Conservation (phyloP, 2,888 invertebrate genomes). For the Apodemia hepburni region DNA sequence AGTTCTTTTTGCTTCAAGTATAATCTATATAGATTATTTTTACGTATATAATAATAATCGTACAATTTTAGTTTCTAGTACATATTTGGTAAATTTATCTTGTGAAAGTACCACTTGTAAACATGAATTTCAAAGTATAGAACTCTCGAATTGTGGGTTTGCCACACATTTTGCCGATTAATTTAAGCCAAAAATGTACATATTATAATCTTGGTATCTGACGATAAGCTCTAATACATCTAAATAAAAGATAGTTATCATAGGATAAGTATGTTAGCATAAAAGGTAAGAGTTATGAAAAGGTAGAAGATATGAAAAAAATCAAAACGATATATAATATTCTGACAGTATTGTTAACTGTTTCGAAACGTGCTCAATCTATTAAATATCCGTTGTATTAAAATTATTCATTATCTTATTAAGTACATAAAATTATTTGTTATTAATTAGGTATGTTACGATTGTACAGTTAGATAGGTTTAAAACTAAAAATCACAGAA, state of each 20-base stretch:
- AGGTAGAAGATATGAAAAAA: neutral
- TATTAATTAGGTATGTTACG: conserved; percentile 6
- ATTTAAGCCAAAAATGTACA: too few relatives aligned
- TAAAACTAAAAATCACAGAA: conserved; percentile 25
- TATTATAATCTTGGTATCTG: neutral
- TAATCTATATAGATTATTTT: too few relatives aligned
- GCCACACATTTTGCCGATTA: too few relatives aligned
- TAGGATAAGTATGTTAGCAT: neutral
- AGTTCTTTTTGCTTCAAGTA: too few relatives aligned
- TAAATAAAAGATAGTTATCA: neutral
- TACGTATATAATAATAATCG: too few relatives aligned
- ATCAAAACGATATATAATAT: neutral
- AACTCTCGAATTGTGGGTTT: too few relatives aligned
- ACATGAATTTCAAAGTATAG: too few relatives aligned
- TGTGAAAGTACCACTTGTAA: too few relatives aligned
- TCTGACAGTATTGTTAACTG: neutral
- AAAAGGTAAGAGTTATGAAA: neutral
- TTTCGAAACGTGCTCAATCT: neutral
- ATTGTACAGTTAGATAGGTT: conserved; percentile 21
- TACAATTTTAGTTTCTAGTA: too few relatives aligned
- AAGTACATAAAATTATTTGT: conserved; percentile 8
- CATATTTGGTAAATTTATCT: too few relatives aligned
- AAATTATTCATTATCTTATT: neutral
- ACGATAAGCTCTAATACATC: neutral
- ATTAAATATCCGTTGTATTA: neutral